A percentile compares a stretch with the other conserved stretches of the same genome.
phyloP scores from a whole-genome alignment of 2,888 invertebrate species.

The Aspidiotus rigidus region DNA sequence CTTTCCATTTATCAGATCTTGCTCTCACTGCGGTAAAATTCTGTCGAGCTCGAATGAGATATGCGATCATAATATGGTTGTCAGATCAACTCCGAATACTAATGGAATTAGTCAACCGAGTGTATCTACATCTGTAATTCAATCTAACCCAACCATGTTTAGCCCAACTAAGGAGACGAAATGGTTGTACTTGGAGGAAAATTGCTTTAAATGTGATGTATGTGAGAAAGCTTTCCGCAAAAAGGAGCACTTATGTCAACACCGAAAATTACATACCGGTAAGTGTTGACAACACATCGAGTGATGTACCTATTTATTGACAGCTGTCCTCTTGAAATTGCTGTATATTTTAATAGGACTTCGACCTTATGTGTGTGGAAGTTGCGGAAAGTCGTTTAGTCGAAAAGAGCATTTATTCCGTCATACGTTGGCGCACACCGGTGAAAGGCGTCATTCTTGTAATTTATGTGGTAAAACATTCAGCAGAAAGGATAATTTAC shows the following conservation, averaged over 20 bases:
- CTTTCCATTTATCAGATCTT: slow-evolving; percentile 9
- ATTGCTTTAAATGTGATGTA: slow-evolving; percentile 46
- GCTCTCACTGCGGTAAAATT: slow-evolving; percentile 35
- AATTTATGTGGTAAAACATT: slow-evolving; percentile 44
- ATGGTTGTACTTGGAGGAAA: neutral
- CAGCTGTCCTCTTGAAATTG: too few species aligned
- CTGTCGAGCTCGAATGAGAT: slow-evolving; percentile 34
- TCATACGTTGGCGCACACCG: slow-evolving; percentile 58
- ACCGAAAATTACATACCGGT: slow-evolving; percentile 57
- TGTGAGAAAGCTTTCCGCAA: slow-evolving; percentile 58
- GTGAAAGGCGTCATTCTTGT: slow-evolving; percentile 44
- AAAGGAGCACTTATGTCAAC: slow-evolving; percentile 60
- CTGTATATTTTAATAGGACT: slow-evolving; percentile 41
- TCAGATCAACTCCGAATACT: slow-evolving; percentile 16
- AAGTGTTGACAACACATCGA: neutral
- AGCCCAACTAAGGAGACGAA: neutral
- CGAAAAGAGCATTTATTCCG: slow-evolving; percentile 59
- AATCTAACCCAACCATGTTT: slow-evolving; percentile 1
- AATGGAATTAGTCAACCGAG: slow-evolving; percentile 25
- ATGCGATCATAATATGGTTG: slow-evolving; percentile 30
- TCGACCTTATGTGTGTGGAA: slow-evolving; percentile 56
- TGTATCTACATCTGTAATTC: slow-evolving; percentile 12
- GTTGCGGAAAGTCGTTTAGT: slow-evolving; percentile 58
- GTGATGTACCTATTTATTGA: too few species aligned
- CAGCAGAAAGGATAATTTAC: slow-evolving; percentile 48